Base-by-base conservation (phyloP, 2,888 invertebrate species). In the Artemia sinica region DNA sequence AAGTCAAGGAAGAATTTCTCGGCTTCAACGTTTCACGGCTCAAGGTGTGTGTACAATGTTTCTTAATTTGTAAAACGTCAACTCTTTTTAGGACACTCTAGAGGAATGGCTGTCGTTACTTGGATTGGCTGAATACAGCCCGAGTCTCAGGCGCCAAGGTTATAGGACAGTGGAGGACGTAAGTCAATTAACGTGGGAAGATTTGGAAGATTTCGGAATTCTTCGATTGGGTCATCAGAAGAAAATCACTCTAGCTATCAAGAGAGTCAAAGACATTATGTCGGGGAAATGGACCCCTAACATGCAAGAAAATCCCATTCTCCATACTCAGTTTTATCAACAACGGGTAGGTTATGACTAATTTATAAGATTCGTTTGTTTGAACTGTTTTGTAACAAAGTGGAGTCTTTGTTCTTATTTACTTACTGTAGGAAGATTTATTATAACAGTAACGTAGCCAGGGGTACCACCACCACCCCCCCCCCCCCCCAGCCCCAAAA, bases 181-280 rank as follows among this genome's bases (percentile, higher is more conserved):
- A 69, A 90, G 91, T 50, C 91, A 94, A 76, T 84, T 98, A 69
- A 91, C 92, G 71, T 97, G 96, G 95, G 98, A 98, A 77, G 98
- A 98, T 81, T 84, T 98, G 77, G 97, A 98, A 81, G 97, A 98
- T 77, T 93, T 97, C 78, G 91, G 91, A 70, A 90, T 91, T 75
- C 89, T 91, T 48, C 86, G 90, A 76, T 80, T 91, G 76, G 98
- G 98, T 51, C 98, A 98, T 78, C 96, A 98, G 81, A 98, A 98
- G 84, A 93, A 96, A 82, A 88, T 98, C 74, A 85, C 94, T 76
- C 82, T 98, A 76, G 97, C 97, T 72, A 93, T 97, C 74, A 96
- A 96, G 79, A 84, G 95, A 78, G 87, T 97, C 69, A 94, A 95
- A 80, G 91, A 94, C 77, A 89, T 92, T 71, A 85, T 88, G 74